Conservation (phyloP, 2,797 vertebrate species). For the Sebastes dallii region DNA sequence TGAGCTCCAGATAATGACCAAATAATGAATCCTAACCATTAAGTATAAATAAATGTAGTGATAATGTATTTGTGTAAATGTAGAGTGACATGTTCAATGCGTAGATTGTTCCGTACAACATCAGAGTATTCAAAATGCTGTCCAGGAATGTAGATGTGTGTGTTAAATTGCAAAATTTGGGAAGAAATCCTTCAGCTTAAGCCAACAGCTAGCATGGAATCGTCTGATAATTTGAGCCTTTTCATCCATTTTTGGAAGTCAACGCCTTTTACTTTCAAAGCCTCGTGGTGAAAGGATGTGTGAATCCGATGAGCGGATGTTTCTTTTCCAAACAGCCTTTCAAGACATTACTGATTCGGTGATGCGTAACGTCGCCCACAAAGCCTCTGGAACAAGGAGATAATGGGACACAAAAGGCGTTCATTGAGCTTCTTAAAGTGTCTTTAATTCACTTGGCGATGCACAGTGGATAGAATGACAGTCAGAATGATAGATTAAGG, state of each 20-base stretch:
- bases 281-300: slow-evolving; percentile 43
- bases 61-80: background rate
- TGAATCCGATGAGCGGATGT: slow-evolving; percentile 73
- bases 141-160: background rate
- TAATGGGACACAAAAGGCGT: slow-evolving; percentile 75
- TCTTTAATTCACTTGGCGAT: slow-evolving; percentile 75
- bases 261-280: slow-evolving; percentile 26
- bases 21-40: background rate
- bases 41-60: background rate
- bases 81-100: background rate
- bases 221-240: slow-evolving; percentile 10
- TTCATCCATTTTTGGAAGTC: slow-evolving; percentile 39
- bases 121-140: background rate
- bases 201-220: background rate
- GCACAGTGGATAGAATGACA: slow-evolving; percentile 72
- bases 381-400: slow-evolving; percentile 74
- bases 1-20: background rate
- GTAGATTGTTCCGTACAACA: background rate
- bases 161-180: background rate
- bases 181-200: background rate
- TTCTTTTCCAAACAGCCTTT: slow-evolving; percentile 74
- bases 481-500: slow-evolving; percentile 73
- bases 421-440: slow-evolving; percentile 76
- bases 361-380: slow-evolving; percentile 72
- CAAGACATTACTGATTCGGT: slow-evolving; percentile 66